Conservation (phyloP, 2,797 vertebrate species). For the Ctenopoma kingsleyae region DNA sequence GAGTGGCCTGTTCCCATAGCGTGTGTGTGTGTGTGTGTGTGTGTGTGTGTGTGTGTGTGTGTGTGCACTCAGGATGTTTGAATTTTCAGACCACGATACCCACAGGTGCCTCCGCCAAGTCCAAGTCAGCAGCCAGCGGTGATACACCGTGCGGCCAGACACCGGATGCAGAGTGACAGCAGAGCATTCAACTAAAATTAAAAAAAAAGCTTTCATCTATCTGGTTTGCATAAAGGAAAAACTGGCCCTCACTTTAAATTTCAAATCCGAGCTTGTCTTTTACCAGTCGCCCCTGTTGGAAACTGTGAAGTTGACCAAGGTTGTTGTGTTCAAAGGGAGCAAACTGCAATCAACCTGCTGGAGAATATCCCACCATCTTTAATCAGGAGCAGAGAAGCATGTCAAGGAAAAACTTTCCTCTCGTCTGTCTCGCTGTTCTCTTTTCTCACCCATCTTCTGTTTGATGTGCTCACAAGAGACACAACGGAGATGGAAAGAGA, state of each 20-base stretch:
- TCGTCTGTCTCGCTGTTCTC: slow-evolving; percentile 10
- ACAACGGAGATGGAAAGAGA: slow-evolving; percentile 8
- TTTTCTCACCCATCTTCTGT: slow-evolving; percentile 47
- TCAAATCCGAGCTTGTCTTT: slow-evolving; percentile 20
- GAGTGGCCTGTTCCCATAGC: slow-evolving; percentile 21
- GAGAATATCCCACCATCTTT: slow-evolving; percentile 34
- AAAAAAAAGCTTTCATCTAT: slow-evolving; percentile 21
- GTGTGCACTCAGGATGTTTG: slow-evolving; percentile 42
- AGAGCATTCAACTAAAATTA: slow-evolving; percentile 16
- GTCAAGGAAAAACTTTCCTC: slow-evolving; percentile 45
- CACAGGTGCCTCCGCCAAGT: slow-evolving; percentile 40
- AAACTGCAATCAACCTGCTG: slow-evolving; percentile 40
- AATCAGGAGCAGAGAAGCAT: slow-evolving; percentile 45
- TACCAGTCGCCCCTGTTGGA: neutral
- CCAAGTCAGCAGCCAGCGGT: slow-evolving; percentile 35
- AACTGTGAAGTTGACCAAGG: slow-evolving; percentile 37
- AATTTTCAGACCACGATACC: slow-evolving; percentile 36
- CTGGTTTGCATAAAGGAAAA: slow-evolving; percentile 47
- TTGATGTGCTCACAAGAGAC: slow-evolving; percentile 68
- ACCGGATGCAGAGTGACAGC: slow-evolving; percentile 14
- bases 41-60: slow-evolving; percentile 11
- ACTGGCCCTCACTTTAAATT: slow-evolving; percentile 1
- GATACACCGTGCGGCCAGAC: slow-evolving; percentile 8
- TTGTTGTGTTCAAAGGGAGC: slow-evolving; percentile 37
- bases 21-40: slow-evolving; percentile 18